phyloP scores from a whole-genome alignment of 1,140 invertebrate species.

The Luehdorfia chinensis region DNA sequence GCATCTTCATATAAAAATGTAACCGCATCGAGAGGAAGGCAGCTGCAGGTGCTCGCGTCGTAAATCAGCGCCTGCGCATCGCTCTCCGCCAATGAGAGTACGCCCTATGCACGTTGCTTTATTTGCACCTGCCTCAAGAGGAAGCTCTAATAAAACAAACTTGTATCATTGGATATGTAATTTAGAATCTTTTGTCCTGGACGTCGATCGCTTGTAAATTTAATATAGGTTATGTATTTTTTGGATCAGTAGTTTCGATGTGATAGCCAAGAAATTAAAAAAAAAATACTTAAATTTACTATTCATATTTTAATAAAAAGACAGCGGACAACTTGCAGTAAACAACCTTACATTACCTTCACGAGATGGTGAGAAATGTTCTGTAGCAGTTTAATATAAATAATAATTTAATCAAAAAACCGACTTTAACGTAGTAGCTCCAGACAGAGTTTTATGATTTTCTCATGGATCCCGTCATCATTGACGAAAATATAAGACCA shows the following conservation, averaged over 20 bases:
- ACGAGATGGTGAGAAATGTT: not conserved
- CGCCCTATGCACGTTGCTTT: slow-evolving; percentile 28
- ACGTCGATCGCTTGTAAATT: not conserved
- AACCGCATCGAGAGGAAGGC: slow-evolving; percentile 10
- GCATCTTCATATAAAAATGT: slow-evolving; percentile 13
- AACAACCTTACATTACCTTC: not conserved
- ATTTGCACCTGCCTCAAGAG: slow-evolving; percentile 61
- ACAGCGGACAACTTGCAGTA: not conserved
- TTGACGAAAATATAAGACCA: too few relatives aligned
- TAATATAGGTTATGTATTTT: not conserved
- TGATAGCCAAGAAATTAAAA: too few relatives aligned
- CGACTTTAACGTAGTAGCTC: too few relatives aligned
- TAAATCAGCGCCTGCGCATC: slow-evolving; percentile 56
- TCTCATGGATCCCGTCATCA: too few relatives aligned
- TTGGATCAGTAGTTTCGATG: too few relatives aligned
- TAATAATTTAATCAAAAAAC: too few relatives aligned
- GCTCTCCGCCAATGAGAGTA: slow-evolving; percentile 40
- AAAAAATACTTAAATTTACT: too few relatives aligned
- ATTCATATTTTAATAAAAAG: too few relatives aligned
- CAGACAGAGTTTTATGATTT: too few relatives aligned
- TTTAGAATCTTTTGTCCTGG: not conserved
- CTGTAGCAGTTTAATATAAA: too few relatives aligned
- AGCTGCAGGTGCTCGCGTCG: slow-evolving; percentile 22
- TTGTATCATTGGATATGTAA: slow-evolving; percentile 10
- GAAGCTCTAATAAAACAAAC: slow-evolving; percentile 48